Evolutionary conservation across 2,888 invertebrate species (phyloP).

Genomic region (Drosophila phalerata): DNA sequence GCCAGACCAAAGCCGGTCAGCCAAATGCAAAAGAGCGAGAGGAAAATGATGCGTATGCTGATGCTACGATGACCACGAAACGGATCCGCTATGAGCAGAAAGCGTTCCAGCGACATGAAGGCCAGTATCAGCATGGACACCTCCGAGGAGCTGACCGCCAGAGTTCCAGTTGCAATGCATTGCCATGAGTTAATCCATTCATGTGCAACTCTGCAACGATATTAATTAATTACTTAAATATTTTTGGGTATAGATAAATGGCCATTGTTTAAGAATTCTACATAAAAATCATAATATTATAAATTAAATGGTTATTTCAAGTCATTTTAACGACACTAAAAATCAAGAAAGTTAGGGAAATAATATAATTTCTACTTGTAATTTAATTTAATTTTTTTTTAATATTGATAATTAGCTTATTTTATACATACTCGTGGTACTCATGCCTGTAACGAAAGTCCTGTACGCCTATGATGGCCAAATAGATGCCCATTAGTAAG

Average conservation of each 20-base stretch:
- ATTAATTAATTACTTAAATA: background rate
- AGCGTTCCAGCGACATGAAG: slow-evolving; percentile 90
- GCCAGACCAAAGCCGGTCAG: slow-evolving; percentile 87
- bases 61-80: slow-evolving; percentile 87
- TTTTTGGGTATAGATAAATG: no score
- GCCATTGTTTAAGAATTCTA: no score
- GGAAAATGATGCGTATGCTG: slow-evolving; percentile 86
- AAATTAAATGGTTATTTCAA: no score
- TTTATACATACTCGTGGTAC: slow-evolving; percentile 86
- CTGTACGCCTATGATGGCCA: slow-evolving; percentile 88
- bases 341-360: no score
- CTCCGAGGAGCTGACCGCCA: slow-evolving; percentile 90
- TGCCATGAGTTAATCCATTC: slow-evolving; percentile 89
- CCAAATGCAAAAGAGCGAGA: slow-evolving; percentile 88
- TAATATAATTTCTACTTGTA: no score
- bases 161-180: slow-evolving; percentile 88
- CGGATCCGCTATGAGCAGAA: slow-evolving; percentile 88
- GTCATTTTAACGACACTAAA: no score
- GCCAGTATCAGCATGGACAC: slow-evolving; percentile 90
- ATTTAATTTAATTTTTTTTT: no score
- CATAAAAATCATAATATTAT: no score
- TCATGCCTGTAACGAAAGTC: slow-evolving; percentile 87
- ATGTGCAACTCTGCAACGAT: slow-evolving; percentile 85
- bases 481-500: slow-evolving; percentile 89
- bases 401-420: background rate